Base-by-base conservation (phyloP, 2,113 vertebrate species). In the Brachypodius melanocephalos region DNA sequence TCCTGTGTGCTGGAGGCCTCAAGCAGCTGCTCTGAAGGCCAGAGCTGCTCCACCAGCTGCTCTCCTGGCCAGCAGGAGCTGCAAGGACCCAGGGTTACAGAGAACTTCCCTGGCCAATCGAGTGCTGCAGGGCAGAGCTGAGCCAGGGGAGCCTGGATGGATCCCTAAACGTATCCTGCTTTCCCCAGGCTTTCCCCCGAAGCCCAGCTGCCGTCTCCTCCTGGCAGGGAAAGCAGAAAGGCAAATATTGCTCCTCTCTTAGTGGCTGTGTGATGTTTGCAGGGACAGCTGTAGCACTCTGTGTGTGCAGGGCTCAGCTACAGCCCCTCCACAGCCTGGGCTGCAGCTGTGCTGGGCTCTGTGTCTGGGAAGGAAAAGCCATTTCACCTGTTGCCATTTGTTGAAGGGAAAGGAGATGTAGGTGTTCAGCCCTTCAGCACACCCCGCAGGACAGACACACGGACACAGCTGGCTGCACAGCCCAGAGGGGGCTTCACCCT, bases 401-500 rank as follows among this genome's bases (percentile, higher is more conserved):
- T 6, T 29, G 82, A 16, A 72, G 31, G 63, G 17, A 63, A 59
- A 68, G 2, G 49, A 63, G 32, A 68, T n/a, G 78, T 58, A 42
- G 73, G 58, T 24, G 62, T 20, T 80, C 1, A 9, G 74, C 12
- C 43, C 74, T 18, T 9, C 65, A 31, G 34, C 58, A 5, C 55
- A n/a, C 4, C 55, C 1, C 11, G 0, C 2, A 6, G 46, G 10
- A 8, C 34, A 22, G 20, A 59, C 5, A 9, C 34, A 34, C 1
- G 3, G 52, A 15, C 12, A 18, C 52, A 14, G 29, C 58, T 20
- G 29, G 16, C 38, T 42, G 13, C 25, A 22, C 15, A 61, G 7
- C 32, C 29, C 20, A 2, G 11, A 2, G 13, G 31, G 31, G 49
- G 55, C 21, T 54, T 8, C 6, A 8, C 36, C 43, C 8, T 6